Evolutionary conservation across 2,113 vertebrate genomes (phyloP).

Genomic region (Lophotis ruficrista): DNA sequence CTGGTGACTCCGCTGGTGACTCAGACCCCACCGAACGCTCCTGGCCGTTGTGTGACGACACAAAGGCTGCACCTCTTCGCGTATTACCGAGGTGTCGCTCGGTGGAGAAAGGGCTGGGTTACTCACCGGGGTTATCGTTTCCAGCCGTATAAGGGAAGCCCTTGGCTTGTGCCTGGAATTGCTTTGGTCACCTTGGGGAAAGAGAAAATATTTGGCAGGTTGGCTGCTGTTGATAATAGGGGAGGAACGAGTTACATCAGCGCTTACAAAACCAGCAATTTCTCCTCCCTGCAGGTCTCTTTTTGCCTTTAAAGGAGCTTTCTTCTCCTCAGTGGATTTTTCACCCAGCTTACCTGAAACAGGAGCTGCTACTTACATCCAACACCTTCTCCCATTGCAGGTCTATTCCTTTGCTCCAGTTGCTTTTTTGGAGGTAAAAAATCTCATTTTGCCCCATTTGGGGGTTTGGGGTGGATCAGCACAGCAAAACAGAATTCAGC

Average conservation of each 20-base stretch:
- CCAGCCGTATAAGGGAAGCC: constrained; percentile 3
- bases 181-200: neutral
- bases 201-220: neutral
- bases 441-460: rapidly evolving
- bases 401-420: neutral
- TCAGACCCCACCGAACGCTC: neutral
- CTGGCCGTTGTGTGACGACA: rapidly evolving
- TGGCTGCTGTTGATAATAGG: neutral
- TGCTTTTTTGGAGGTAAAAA: neutral
- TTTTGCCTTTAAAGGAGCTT: neutral
- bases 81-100: neutral
- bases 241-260: neutral
- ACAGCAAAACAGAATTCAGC: rapidly evolving
- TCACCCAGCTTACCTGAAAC: neutral
- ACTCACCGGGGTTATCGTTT: neutral
- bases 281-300: neutral
- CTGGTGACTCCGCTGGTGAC: constrained; percentile 34
- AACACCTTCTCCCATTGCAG: neutral
- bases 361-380: neutral
- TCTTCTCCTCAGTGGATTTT: neutral
- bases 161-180: neutral
- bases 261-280: neutral
- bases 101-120: neutral
- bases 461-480: rapidly evolving
- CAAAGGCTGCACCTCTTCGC: neutral